Base-by-base conservation (phyloP, 2,888 invertebrate species). In the Thymelicus acteon region DNA sequence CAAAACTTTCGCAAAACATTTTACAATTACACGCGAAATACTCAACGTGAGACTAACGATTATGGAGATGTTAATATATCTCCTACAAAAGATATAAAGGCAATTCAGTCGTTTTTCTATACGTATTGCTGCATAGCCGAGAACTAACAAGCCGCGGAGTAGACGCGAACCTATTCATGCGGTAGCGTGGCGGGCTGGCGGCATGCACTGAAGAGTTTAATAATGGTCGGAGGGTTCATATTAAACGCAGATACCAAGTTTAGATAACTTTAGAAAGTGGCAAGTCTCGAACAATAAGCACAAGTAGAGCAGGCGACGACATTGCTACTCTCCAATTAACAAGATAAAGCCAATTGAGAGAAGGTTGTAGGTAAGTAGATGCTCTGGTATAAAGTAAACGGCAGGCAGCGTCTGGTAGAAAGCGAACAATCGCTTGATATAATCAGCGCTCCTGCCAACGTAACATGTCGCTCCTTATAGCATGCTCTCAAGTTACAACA, bases 201-300 rank as follows among this genome's bases (percentile, higher is more conserved):
- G 63, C 77, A 54, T 52, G 54, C 60, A 73, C 75, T 73, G 76
- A 74, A 72, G 76, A 48, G 72, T 75, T 83, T 80, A 81, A 80
- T 79, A 81, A 81, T 80, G 79, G 76, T 75, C 80, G 75, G 79
- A 64, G 72, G 77, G 72, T 75, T 85, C 83, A 89, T 58, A 58
- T 90, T 85, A 86, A 82, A 84, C 78, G 79, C 77, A 85, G 88
- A 90, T 90, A 82, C 80, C 80, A 84, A 79, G 75, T 75, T 76
- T 75, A 85, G 89, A 89, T 91, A 87, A 86, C 79, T 85, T 84
- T 88, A 87, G 92, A 91, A 91, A 91, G 92, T 91, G 91, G 90
- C 86, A 85, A 85, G 80, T 80, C 80, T 80, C 80, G 80, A 88
- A 91, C 90, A 89, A 91, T 90, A 79, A 85, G 78, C 77, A 79